Evolutionary conservation across 2,113 vertebrate genomes (phyloP).

Genomic region (Meles meles): DNA sequence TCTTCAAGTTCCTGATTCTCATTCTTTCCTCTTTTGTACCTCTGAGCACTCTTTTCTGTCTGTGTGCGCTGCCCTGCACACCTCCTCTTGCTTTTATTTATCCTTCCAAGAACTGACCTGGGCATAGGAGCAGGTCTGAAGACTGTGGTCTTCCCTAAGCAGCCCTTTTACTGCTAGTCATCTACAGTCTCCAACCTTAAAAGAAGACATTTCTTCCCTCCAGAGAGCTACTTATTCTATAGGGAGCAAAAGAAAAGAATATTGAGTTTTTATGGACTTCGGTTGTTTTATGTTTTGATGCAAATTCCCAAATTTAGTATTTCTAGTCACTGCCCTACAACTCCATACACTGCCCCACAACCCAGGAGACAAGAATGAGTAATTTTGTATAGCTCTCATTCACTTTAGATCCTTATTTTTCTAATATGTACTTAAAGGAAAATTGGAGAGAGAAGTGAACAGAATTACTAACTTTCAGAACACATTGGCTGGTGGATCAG

Average conservation of each 20-base stretch:
- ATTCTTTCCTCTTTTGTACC: background rate
- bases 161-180: background rate
- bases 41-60: background rate
- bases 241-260: background rate
- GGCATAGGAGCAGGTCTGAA: fast-evolving
- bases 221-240: background rate
- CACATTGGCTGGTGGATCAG: background rate
- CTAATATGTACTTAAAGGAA: background rate
- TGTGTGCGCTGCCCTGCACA: background rate
- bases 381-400: background rate
- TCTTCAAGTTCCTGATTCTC: background rate
- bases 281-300: background rate
- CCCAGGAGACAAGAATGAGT: background rate
- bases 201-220: background rate
- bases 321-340: background rate
- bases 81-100: background rate
- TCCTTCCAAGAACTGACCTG: background rate
- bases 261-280: background rate
- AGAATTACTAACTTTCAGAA: background rate
- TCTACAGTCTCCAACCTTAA: fast-evolving
- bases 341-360: background rate
- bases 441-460: background rate
- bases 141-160: background rate
- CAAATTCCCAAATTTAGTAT: background rate
- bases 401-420: background rate